Evolutionary conservation across 2,797 vertebrate genomes (phyloP), one percentile per base, ranked within the genome.

Genomic region (Karalla daura): DNA sequence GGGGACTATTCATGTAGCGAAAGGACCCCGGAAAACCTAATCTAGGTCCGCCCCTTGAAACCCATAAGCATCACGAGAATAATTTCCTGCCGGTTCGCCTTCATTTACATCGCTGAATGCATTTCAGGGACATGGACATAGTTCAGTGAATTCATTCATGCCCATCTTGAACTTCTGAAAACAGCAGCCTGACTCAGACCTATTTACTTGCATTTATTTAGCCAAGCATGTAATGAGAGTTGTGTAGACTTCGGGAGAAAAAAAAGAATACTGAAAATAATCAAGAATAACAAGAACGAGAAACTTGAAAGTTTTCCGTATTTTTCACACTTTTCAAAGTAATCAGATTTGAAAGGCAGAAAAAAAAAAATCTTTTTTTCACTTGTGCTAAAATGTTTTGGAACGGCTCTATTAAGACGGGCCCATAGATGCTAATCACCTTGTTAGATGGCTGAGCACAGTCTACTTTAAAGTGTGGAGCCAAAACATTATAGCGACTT

Each of bases 221-320:
- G 54, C 55, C 79, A 83, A 76, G 59, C 78, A 43, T 86, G 63
- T 78, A 84, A 89, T 88, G 76, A 73, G 10, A 80, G 51, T 20
- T 35, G 15, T 59, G 49, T 33, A 35, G 44, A 61, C 33, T 33
- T 46, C 25, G 52, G 35, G 11, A 23, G 55, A 54, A 47, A 28
- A 39, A 52, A 35, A 39, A 17, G n/a, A n/a, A n/a, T n/a, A n/a
- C n/a, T 0, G 5, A 55, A 53, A 64, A 64, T 61, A 80, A 83
- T 76, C 39, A 64, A 63, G 41, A 23, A 49, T 32, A 56, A 60
- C 21, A 65, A 52, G 24, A 17, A 20, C 68, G 17, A 58, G 4
- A 62, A 60, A 71, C 5, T 52, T 17, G 1, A 55, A 73, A 27
- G 32, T 56, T 56, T 40, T 0, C 2, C n/a, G 13, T 61, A 41